Base-by-base conservation (phyloP, 2,113 vertebrate genomes). In the Atractosteus spatula region DNA sequence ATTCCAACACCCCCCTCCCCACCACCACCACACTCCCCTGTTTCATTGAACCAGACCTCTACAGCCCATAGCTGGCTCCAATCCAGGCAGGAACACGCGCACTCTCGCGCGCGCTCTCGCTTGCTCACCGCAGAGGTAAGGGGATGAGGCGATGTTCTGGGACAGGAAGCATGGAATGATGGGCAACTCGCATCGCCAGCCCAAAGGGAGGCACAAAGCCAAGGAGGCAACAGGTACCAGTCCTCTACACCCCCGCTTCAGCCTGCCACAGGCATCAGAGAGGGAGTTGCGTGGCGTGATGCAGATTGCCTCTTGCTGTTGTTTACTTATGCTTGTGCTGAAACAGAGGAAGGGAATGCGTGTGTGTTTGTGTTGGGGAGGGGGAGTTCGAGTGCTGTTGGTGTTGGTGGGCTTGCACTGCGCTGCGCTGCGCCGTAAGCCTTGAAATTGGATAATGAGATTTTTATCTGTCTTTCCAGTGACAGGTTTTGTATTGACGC, bases 71-170 rank as follows among this genome's bases (percentile, higher is more conserved):
- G 85, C 80, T 86, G 87, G 85, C 80, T 85, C 82, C 71, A 76
- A 78, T 79, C 68, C 77, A 71, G 85, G 80, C 77, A 82, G 80
- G 66, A 71, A 43, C 57, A 69, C 62, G 75, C 61, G 4, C 66
- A 64, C 68, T 63, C 8, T 61, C 73, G 13, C 56, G 62, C 71
- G 56, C 55, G 42, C 68, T 29, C 55, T 54, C 41, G 3, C 29
- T 57, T 29, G 6, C 56, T 63, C 70, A 8, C 47, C 47, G 86
- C 64, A 75, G 71, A 68, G 73, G 72, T 72, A 77, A 71, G 73
- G 79, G 80, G 89, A 91, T 77, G 83, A 83, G 85, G 88, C 88
- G 87, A 92, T 92, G 91, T 92, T 92, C 80, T 92, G 91, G 91
- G 91, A 91, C 87, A 90, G 86, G 84, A 91, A 91, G 78, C 89